Base-by-base conservation (phyloP, 2,888 invertebrate genomes). In the Callinectes sapidus region DNA sequence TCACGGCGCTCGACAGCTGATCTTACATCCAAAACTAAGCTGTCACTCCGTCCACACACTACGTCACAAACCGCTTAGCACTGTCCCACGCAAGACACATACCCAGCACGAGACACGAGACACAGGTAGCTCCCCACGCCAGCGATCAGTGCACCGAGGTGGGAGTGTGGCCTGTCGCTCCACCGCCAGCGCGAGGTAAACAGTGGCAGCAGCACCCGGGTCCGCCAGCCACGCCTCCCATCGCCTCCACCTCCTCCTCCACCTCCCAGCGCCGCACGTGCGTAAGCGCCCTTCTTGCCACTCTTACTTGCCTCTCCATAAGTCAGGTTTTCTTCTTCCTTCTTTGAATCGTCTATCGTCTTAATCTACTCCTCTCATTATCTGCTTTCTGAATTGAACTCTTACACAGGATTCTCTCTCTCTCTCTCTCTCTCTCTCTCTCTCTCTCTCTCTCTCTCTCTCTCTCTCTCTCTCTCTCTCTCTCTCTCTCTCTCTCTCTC, bases 181-280 rank as follows among this genome's bases (percentile, higher is more conserved):
- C 88, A 32, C 54, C 88, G 32, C 88, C 54, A 55, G 32, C 88
- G 55, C 88, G 55, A 55, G 88, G 55, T 88, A 88, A 88, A 88
- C 88, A 88, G 88, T 61, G 88, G 88, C 88, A 32, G 55, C n/a
- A 32, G 48, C 87, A 87, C 48, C 55, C 55, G 28, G 54, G 88
- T 54, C 35, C 14, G 88, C 48, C 88, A 54, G 54, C 54, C 88
- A 54, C 88, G 54, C 88, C 88, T 32, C 55, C n/a, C n/a, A n/a
- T n/a, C n/a, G n/a, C n/a, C 88, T 48, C 42, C 23, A 23, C 71
- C 88, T 32, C 88, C 32, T 55, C 88, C 88, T 55, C 88, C n/a
- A 23, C 88, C 55, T 32, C 88, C 87, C 42, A 42, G n/a, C 18
- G 18, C 87, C 10, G 87, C 87, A 42, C 87, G 81, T 81, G 81